Evolutionary conservation across 2,113 vertebrate species (phyloP).

Genomic region (Lamprologus ornatipinnis): DNA sequence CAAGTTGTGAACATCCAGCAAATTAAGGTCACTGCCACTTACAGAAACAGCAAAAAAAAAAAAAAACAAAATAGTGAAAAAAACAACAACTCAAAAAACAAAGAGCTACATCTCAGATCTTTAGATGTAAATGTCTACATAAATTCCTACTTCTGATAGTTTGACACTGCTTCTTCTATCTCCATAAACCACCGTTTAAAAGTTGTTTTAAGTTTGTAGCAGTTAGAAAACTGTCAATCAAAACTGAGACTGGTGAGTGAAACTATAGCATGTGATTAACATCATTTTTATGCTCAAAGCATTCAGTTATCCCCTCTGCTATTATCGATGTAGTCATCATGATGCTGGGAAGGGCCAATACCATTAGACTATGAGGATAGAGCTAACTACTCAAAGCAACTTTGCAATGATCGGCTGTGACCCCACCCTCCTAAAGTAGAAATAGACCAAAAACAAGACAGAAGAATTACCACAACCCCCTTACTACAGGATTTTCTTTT

Average conservation of each 20-base stretch:
- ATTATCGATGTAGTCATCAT: background rate
- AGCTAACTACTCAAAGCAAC: background rate
- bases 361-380: background rate
- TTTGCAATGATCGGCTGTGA: background rate
- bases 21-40: background rate
- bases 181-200: background rate
- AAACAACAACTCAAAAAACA: background rate
- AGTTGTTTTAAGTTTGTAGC: background rate
- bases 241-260: background rate
- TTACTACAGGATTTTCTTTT: background rate
- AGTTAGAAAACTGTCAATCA: background rate
- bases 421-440: background rate
- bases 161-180: background rate
- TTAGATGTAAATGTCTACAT: background rate
- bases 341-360: background rate
- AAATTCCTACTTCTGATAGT: background rate
- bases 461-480: background rate
- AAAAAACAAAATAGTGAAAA: background rate
- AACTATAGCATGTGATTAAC: background rate
- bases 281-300: background rate
- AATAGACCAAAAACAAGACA: background rate
- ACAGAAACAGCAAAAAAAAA: background rate
- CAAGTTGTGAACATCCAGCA: background rate
- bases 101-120: background rate
- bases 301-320: background rate